Evolutionary conservation across 2,888 invertebrate species (phyloP).

Genomic region (Timandra comae): DNA sequence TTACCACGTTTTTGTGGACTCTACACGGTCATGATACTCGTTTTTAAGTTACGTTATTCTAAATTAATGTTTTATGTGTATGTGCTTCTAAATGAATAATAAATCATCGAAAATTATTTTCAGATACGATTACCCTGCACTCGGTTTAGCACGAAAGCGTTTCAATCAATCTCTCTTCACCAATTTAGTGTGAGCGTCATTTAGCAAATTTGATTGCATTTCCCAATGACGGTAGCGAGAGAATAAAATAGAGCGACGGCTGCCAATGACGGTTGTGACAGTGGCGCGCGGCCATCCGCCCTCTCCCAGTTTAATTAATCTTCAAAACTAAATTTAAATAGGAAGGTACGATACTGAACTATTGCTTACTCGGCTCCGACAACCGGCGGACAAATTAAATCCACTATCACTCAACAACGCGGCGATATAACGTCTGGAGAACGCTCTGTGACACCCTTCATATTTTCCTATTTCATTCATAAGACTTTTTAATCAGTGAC

Average conservation of each 20-base stretch:
- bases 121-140: constrained; percentile 2
- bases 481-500: constrained; percentile 18
- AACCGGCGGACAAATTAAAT: constrained; percentile 44
- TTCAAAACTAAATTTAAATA: constrained; percentile 66
- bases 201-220: constrained; percentile 69
- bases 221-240: constrained; percentile 53
- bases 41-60: too few relatives aligned
- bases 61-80: too few relatives aligned
- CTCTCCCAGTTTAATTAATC: constrained; percentile 59
- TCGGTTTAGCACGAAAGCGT: constrained; percentile 44
- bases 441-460: constrained; percentile 35
- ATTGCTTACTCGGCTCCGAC: constrained; percentile 34
- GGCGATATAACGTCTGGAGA: constrained; percentile 30
- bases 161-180: constrained; percentile 68
- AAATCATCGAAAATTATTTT: too few relatives aligned
- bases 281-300: constrained; percentile 40
- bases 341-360: constrained; percentile 31
- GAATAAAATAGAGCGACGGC: constrained; percentile 63
- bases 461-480: constrained; percentile 32
- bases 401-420: constrained; percentile 40
- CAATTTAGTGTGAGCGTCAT: constrained; percentile 67
- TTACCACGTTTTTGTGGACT: too few relatives aligned
- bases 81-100: too few relatives aligned
- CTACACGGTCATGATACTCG: too few relatives aligned
- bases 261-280: constrained; percentile 63